phyloP scores from a whole-genome alignment of 1,140 invertebrate genomes.

The Drosophila parabipectinata region DNA sequence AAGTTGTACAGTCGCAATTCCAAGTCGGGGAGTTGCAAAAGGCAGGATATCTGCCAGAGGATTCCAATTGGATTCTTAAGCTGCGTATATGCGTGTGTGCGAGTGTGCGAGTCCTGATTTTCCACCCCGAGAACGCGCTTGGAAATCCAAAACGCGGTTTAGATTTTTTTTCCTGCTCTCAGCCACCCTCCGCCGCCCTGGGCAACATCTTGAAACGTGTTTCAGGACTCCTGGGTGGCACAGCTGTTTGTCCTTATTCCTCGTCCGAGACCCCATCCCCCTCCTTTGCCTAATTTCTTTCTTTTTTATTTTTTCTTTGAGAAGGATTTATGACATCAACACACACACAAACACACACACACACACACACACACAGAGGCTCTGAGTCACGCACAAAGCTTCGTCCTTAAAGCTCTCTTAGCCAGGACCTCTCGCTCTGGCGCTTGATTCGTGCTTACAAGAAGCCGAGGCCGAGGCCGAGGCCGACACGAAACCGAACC shows the following conservation, averaged over 20 bases:
- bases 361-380: constrained; percentile 16
- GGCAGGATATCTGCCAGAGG: no score
- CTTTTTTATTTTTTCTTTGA: not conserved
- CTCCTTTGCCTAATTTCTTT: not conserved
- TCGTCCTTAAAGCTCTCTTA: constrained; percentile 65
- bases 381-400: constrained; percentile 40
- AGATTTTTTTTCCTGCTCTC: constrained; percentile 40
- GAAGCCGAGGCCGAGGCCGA: not conserved
- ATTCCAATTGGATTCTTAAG: constrained; percentile 36
- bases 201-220: constrained; percentile 66
- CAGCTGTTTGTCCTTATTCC: constrained; percentile 35
- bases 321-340: constrained; percentile 73
- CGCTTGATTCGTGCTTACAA: constrained; percentile 62
- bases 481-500: not conserved
- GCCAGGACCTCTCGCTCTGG: constrained; percentile 18
- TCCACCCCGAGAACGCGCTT: constrained; percentile 62
- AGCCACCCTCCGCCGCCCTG: constrained; percentile 48
- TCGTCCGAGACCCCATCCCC: constrained; percentile 28
- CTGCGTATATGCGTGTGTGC: constrained; percentile 5
- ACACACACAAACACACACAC: constrained; percentile 29
- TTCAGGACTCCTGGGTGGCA: constrained; percentile 50
- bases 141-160: constrained; percentile 52
- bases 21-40: constrained; percentile 1
- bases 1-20: not conserved
- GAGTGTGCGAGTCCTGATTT: constrained; percentile 24